Percentiles rank a stretch among this genome's conserved stretches.
Conservation (phyloP, 2,888 invertebrate genomes). For the Xestoiulus laeticollis region DNA sequence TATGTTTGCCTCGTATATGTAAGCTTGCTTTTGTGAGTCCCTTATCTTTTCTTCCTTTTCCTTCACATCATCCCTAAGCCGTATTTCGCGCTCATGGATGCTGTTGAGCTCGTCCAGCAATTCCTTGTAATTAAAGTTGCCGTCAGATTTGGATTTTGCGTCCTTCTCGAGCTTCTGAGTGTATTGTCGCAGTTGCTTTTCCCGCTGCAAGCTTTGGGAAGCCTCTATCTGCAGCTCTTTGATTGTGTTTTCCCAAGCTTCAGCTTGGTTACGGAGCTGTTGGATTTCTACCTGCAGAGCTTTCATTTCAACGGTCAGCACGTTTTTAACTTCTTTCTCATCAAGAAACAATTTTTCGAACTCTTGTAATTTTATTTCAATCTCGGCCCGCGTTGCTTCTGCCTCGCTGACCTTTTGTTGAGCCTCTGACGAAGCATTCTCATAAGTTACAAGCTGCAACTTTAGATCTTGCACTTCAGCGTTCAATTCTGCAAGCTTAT, state of each 20-base stretch:
- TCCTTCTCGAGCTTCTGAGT: background rate
- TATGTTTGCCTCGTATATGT: background rate
- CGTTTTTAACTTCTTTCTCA: background rate
- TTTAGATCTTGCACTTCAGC: background rate
- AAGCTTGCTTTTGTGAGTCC: background rate
- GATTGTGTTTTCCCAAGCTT: background rate
- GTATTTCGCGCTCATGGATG: background rate
- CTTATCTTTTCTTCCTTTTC: background rate
- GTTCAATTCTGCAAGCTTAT: background rate
- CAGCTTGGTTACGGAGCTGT: background rate
- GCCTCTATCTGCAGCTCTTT: background rate
- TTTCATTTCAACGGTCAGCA: background rate
- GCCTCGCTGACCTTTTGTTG: background rate
- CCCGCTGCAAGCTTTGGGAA: background rate
- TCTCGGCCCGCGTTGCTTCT: background rate
- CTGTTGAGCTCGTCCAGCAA: background rate
- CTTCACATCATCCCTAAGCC: background rate
- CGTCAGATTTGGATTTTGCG: background rate
- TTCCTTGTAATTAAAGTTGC: background rate
- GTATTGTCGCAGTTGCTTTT: conserved; percentile 34
- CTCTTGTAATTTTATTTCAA: background rate
- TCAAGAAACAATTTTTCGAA: background rate
- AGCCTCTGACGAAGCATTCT: background rate
- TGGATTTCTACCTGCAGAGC: background rate
- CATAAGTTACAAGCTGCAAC: background rate